Base-by-base conservation (phyloP, 2,113 vertebrate genomes). In the Athene noctua region DNA sequence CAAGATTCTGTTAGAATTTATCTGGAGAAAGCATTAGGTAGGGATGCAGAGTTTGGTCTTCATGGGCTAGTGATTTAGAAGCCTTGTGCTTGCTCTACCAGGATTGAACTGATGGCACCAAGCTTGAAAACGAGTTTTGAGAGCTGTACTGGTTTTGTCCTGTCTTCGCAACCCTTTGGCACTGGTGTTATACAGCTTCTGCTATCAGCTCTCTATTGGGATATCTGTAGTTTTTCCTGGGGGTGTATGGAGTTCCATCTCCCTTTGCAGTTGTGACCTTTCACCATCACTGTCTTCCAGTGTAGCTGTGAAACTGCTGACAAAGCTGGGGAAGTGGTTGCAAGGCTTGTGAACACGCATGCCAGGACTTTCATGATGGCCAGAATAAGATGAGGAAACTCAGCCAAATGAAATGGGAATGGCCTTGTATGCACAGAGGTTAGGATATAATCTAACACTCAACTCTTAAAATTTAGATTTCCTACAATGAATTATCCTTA, bases 151-250 rank as follows among this genome's bases (percentile, higher is more conserved):
- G 4, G 0, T 47, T 71, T 67, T 78, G 14, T 47, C 20, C 12
- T 47, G 30, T 54, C 44, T 84, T 75, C 0, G 0, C 17, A 84
- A 3, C 19, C n/a, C 34, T 63, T 66, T 74, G 16, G 17, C 22
- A 5, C 21, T 75, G 17, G 5, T 66, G n/a, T 59, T 68, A 34
- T 1, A 9, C 7, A 59, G 27, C 52, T 23, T 84, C 47, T 59
- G 29, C 52, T 46, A 1, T 29, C 1, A 4, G 5, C 18, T 58
- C 16, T 62, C 44, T 66, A 3, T 19, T 77, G 74, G 17, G 42
- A 7, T 67, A 11, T 15, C 57, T 59, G 32, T 63, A 25, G 17
- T 40, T 78, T 58, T n/a, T 61, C 21, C 10, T 32, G 34, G 29
- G n/a, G 10, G 59, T 88, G 3, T 34, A 0, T 49, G 58, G 32